Evolutionary conservation across 2,888 invertebrate species (phyloP).

Genomic region (Drosophila diplacantha): DNA sequence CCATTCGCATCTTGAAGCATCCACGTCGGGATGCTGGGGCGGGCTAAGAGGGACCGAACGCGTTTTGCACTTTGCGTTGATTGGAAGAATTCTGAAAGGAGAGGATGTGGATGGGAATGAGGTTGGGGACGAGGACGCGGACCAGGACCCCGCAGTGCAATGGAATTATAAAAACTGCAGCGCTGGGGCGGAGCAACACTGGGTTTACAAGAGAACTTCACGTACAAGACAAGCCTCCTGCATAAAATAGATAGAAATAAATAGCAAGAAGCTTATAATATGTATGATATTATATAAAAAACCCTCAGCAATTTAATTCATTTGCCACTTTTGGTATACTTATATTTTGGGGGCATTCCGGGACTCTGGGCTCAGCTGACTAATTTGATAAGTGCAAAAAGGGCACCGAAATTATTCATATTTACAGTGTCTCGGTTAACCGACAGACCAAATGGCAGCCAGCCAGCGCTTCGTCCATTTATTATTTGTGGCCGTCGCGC

Average conservation of each 20-base stretch:
- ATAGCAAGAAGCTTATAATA: background rate
- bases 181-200: constrained; percentile 26
- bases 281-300: background rate
- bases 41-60: constrained; percentile 11
- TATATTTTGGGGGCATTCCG: background rate
- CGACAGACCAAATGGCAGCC: constrained; percentile 53
- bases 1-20: constrained; percentile 32
- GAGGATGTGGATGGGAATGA: background rate
- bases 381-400: constrained; percentile 31
- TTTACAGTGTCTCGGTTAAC: constrained; percentile 62
- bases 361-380: background rate
- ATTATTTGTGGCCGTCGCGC: constrained; percentile 58
- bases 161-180: constrained; percentile 23
- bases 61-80: constrained; percentile 40
- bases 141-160: constrained; percentile 3
- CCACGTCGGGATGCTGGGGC: background rate
- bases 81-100: constrained; percentile 35
- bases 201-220: background rate
- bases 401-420: constrained; percentile 53
- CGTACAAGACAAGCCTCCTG: background rate
- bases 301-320: background rate
- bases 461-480: constrained; percentile 53
- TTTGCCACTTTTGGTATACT: background rate
- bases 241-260: background rate
- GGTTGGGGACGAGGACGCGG: background rate